A percentile compares a stretch with the other conserved stretches of the same genome.
Conservation (phyloP, 2,888 invertebrate genomes). For the Escarpia spicata region DNA sequence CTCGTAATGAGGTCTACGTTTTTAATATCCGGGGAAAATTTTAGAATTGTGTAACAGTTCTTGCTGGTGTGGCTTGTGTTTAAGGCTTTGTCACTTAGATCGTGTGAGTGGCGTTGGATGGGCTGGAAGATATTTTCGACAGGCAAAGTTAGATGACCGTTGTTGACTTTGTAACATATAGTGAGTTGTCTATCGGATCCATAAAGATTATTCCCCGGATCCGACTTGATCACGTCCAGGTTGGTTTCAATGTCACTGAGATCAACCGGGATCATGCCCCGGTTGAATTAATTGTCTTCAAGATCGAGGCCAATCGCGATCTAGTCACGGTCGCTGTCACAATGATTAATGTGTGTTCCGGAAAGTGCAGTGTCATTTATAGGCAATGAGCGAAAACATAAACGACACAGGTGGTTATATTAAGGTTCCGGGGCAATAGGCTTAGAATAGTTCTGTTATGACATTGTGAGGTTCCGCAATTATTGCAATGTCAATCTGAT, state of each 20-base stretch:
- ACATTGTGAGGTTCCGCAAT: not conserved
- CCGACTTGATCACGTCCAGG: not conserved
- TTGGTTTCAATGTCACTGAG: not conserved
- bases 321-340: not conserved
- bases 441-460: not conserved
- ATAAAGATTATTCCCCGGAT: not conserved
- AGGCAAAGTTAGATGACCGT: no score
- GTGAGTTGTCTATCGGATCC: no score
- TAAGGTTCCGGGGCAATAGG: not conserved
- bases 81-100: no score
- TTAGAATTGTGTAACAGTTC: no score
- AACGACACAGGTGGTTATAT: constrained; percentile 7
- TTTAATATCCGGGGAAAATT: no score
- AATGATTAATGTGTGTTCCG: not conserved
- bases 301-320: not conserved
- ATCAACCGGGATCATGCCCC: not conserved
- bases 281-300: not conserved
- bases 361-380: not conserved
- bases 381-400: not conserved
- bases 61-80: no score
- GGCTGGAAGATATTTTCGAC: no score
- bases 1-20: no score
- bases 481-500: not conserved
- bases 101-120: no score
- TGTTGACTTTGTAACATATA: no score